Conservation (phyloP, 1,140 invertebrate species). For the Drosophila subobscura region DNA sequence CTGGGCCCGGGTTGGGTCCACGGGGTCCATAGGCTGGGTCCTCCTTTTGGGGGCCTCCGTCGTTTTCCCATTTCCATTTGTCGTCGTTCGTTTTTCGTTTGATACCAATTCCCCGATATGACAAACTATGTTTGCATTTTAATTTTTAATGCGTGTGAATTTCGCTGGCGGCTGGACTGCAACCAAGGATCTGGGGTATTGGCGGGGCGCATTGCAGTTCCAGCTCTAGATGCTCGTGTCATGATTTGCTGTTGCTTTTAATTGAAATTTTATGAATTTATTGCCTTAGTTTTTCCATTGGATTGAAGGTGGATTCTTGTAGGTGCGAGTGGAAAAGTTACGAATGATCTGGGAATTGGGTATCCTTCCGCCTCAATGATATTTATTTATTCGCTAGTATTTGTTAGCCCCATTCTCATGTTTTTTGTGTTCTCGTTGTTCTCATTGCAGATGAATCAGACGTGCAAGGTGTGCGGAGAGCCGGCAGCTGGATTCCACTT, state of each 20-base stretch:
- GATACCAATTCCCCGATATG: conserved; percentile 82
- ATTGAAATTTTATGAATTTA: conserved; percentile 83
- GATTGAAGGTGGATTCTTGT: conserved; percentile 5
- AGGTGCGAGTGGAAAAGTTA: background rate
- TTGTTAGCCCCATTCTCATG: conserved; percentile 49
- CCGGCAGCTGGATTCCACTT: conserved; percentile 95
- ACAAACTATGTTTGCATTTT: conserved; percentile 82
- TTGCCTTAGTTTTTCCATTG: conserved; percentile 61
- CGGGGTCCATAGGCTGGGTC: background rate
- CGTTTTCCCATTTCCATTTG: conserved; percentile 71
- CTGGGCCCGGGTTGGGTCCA: background rate
- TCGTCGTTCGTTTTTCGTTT: conserved; percentile 50
- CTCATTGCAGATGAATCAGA: conserved; percentile 89
- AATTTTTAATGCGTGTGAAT: conserved; percentile 83
- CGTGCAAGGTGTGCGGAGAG: conserved; percentile 93
- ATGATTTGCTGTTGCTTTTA: conserved; percentile 83
- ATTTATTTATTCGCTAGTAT: conserved; percentile 1
- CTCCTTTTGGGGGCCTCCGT: conserved; percentile 1
- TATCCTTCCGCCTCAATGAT: background rate
- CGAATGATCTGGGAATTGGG: too few relatives aligned
- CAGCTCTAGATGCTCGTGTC: conserved; percentile 69
- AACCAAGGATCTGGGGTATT: background rate
- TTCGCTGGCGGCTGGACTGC: conserved; percentile 64
- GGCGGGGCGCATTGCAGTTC: background rate
- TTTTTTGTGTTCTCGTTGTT: conserved; percentile 53